Percentiles rank a stretch among this genome's conserved stretches.
Conservation (phyloP, 1,140 invertebrate genomes). For the Caenorhabditis brenneri region DNA sequence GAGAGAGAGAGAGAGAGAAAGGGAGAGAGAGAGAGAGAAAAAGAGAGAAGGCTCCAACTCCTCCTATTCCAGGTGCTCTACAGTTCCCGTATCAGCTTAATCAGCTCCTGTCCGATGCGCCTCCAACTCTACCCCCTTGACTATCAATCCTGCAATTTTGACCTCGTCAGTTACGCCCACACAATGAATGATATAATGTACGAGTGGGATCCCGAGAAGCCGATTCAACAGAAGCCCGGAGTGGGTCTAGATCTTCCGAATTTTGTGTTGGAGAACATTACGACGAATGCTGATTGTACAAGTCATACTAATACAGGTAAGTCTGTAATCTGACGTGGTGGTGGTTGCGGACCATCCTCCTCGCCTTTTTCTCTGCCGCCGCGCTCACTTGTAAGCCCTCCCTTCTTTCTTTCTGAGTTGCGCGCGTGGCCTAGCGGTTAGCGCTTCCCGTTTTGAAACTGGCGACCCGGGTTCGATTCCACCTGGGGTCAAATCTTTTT, state of each 20-base stretch:
- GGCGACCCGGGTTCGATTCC: too few species aligned
- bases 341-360: too few species aligned
- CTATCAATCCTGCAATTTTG: constrained; percentile 56
- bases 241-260: constrained; percentile 56
- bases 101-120: constrained; percentile 51
- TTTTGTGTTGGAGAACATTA: constrained; percentile 45
- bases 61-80: constrained; percentile 50
- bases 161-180: constrained; percentile 57
- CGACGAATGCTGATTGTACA: constrained; percentile 56
- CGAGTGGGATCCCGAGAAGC: constrained; percentile 46
- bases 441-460: too few species aligned
- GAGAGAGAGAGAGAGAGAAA: too few species aligned
- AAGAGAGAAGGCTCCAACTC: too few species aligned
- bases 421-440: too few species aligned
- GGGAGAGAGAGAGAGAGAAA: too few species aligned
- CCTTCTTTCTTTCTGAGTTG: too few species aligned
- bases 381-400: too few species aligned
- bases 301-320: constrained; percentile 58
- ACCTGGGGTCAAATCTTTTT: too few species aligned
- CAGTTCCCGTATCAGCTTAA: constrained; percentile 55
- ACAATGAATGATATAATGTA: constrained; percentile 59
- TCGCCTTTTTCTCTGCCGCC: too few species aligned
- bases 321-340: background rate
- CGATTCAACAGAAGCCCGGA: constrained; percentile 52
- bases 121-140: constrained; percentile 57